These are phyloP conservation scores for Cyprinodon brontotheroides DNA, from an alignment of 2,113 vertebrate genomes.

Conservation along the genomic window DNA sequence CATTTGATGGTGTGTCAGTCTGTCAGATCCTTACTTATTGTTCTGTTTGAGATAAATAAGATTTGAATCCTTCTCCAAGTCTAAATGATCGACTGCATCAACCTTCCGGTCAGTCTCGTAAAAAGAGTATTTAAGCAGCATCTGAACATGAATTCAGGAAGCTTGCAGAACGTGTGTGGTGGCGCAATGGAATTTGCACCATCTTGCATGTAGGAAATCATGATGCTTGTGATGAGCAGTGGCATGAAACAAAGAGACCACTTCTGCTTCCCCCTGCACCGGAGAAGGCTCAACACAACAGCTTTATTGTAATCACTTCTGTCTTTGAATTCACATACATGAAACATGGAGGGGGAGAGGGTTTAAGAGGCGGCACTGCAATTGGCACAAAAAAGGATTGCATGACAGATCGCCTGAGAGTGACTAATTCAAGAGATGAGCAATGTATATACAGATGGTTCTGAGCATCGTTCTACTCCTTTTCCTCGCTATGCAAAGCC, in stretches of 20 bases:
- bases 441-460: neutral
- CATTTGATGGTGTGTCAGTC: neutral
- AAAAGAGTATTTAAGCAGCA: neutral
- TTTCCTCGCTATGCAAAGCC: conserved; percentile 1
- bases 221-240: conserved; percentile 43
- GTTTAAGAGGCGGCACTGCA: neutral
- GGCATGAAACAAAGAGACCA: conserved; percentile 58
- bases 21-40: neutral
- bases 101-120: neutral
- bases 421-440: neutral
- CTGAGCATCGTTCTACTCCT: neutral
- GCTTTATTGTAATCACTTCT: conserved; percentile 65
- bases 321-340: conserved; percentile 49
- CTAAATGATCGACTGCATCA: neutral
- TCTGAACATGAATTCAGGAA: conserved; percentile 46
- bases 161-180: conserved; percentile 10
- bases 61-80: neutral
- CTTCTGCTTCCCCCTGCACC: conserved; percentile 66
- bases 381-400: neutral
- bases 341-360: neutral
- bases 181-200: conserved; percentile 61
- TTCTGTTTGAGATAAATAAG: neutral
- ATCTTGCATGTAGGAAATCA: conserved; percentile 59
- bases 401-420: conserved; percentile 6
- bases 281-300: conserved; percentile 45